Percentiles rank a stretch among this genome's conserved stretches.
Conservation (phyloP, 2,113 vertebrate species). For the Baryphthengus martii region DNA sequence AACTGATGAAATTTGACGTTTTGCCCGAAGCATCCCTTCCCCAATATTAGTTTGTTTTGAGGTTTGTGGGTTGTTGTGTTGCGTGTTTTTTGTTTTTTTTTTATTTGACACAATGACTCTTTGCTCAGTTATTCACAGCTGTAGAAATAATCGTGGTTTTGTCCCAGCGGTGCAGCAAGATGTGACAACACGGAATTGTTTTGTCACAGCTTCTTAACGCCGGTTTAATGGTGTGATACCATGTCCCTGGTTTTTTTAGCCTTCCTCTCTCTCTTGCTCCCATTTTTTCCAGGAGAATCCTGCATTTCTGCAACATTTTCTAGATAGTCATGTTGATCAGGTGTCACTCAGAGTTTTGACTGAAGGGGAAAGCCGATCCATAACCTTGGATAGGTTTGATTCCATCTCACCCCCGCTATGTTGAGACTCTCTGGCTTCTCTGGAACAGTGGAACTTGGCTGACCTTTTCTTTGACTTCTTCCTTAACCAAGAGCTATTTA, state of each 20-base stretch:
- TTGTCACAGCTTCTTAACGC: neutral
- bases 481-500: neutral
- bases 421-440: neutral
- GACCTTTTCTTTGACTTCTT: neutral
- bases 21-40: neutral
- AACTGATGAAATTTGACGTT: neutral
- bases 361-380: neutral
- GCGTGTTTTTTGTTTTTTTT: neutral
- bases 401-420: neutral
- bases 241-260: neutral
- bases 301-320: neutral
- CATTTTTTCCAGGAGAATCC: neutral
- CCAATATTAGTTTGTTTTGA: neutral
- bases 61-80: neutral
- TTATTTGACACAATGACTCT: neutral
- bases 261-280: neutral
- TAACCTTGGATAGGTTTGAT: neutral
- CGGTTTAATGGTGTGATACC: neutral
- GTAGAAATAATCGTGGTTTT: neutral
- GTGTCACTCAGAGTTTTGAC: neutral
- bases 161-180: neutral
- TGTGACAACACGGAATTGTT: neutral
- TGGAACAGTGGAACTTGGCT: neutral
- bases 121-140: neutral
- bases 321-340: rapidly evolving